Evolutionary conservation across 2,113 vertebrate species (phyloP).

Genomic region (Butorides virescens): DNA sequence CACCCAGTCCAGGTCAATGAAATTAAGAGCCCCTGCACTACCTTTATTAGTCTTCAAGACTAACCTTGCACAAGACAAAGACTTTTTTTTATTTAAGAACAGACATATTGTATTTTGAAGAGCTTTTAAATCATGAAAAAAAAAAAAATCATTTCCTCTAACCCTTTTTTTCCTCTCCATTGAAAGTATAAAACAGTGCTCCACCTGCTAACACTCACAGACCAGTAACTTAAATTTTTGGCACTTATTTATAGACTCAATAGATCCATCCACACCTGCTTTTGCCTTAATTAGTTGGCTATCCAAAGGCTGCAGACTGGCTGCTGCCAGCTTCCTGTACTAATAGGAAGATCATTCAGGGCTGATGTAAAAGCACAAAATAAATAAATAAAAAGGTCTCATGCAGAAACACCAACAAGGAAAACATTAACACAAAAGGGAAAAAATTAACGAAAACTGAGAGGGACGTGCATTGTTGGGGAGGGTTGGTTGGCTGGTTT

Average conservation of each 20-base stretch:
- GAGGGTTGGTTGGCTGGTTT: not conserved
- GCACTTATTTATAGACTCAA: constrained; percentile 71
- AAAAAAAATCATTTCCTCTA: constrained; percentile 16
- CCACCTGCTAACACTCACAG: constrained; percentile 77
- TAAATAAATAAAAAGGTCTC: constrained; percentile 15
- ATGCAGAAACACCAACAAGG: constrained; percentile 16
- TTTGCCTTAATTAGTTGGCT: constrained; percentile 77
- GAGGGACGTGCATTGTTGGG: fast-evolving
- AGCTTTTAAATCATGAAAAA: constrained; percentile 39
- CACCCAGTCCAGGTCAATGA: constrained; percentile 18
- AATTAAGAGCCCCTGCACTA: not conserved
- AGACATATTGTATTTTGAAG: constrained; percentile 38
- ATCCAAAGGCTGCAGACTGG: constrained; percentile 68
- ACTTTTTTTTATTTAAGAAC: not conserved
- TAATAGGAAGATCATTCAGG: constrained; percentile 69
- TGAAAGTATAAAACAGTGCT: constrained; percentile 53
- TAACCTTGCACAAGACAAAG: constrained; percentile 32
- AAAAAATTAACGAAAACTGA: not conserved
- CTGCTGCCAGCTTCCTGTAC: constrained; percentile 71
- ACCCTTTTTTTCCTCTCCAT: not conserved
- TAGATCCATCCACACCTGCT: constrained; percentile 78
- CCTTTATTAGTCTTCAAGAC: constrained; percentile 53
- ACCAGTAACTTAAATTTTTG: constrained; percentile 79
- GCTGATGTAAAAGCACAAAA: constrained; percentile 51
- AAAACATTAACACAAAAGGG: constrained; percentile 7